Evolutionary conservation across 1,140 invertebrate species (phyloP), one percentile per base, ranked within the genome.

Genomic region (Orius insidiosus): DNA sequence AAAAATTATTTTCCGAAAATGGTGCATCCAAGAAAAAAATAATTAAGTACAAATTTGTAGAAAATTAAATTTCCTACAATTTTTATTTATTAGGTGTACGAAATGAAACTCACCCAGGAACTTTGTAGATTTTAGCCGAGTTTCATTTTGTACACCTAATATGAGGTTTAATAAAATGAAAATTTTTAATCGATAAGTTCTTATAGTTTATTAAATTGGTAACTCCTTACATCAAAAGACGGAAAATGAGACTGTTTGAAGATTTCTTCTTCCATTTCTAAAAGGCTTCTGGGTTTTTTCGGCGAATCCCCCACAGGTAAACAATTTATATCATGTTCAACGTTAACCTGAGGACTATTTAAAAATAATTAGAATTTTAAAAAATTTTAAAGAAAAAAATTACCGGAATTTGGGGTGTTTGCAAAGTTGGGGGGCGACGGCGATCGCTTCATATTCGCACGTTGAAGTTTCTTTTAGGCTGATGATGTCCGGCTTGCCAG

Each of bases 371-470:
- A 5, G 13, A 34, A 30, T 31, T 33, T 39, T 24, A 16, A 46
- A 13, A 31, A 8, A 19, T 47, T 47, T 11, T 6, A 14, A 15
- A 13, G 36, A 16, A 36, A 46, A 46, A 38, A 38, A 46, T 56
- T 56, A 72, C 71, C 80, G 88, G 56, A 88, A 97, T 53, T 78
- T 74, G 1, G 89, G 88, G 71, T 96, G 90, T 42, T 66, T 63
- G 60, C 93, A 98, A 0, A 97, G 65, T 8, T 80, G 60, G 2
- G 84, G 78, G 1, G 89, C 85, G 5, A 94, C 65, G 7, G 93
- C 78, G 18, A 92, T 74, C 7, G 85, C 76, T 65, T 93, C 87
- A 63, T 98, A 98, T 65, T 90, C 84, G 59, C 94, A 98, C 0
- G 83, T 90, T 0, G 85, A 82, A 0, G 76, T 82, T 66, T 98